Base-by-base conservation (phyloP, 2,797 vertebrate species). In the Sebastes hubbsi region DNA sequence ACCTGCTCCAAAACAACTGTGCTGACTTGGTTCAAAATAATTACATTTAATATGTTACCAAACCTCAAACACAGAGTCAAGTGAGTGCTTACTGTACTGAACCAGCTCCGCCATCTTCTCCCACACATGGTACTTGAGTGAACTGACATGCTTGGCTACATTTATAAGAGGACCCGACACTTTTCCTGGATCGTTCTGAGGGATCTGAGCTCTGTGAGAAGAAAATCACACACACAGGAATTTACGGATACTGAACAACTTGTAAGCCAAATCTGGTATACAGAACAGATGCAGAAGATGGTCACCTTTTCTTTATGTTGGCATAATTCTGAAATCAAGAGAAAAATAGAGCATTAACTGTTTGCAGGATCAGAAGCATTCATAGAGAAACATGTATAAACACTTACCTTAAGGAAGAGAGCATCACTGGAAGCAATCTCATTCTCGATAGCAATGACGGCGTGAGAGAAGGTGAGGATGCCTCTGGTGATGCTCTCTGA, bases 61-160 rank as follows among this genome's bases (percentile, higher is more conserved):
- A 34, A 55, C 8, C 16, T 3, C 5, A 34, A 9, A 70, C 59
- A 46, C 36, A 71, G 5, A 65, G 32, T 27, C 27, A 60, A 27
- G 1, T 13, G 20, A 61, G 24, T 13, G 77, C 96, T 94, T 91
- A 96, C 96, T 96, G 88, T 95, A 95, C 66, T 94, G 87, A 82
- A 96, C 91, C 83, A 96, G 81, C 13, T 85, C 86, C 76, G 89
- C 79, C 96, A 96, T 96, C 88, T 96, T 96, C 89, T 94, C 93
- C 96, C 95, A 96, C 67, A 96, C 92, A 4, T 89, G 91, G 91
- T 94, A 96, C 86, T 95, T 96, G 60, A 96, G 92, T 49, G 95
- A 96, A 27, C 95, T 92, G 77, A 96, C 72, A 30, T 96, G 94
- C 52, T 92, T 92, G 67, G 95, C 92, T 80, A 96, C 93, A 34